Evolutionary conservation across 2,113 vertebrate species (phyloP).

Genomic region (Peromyscus leucopus): DNA sequence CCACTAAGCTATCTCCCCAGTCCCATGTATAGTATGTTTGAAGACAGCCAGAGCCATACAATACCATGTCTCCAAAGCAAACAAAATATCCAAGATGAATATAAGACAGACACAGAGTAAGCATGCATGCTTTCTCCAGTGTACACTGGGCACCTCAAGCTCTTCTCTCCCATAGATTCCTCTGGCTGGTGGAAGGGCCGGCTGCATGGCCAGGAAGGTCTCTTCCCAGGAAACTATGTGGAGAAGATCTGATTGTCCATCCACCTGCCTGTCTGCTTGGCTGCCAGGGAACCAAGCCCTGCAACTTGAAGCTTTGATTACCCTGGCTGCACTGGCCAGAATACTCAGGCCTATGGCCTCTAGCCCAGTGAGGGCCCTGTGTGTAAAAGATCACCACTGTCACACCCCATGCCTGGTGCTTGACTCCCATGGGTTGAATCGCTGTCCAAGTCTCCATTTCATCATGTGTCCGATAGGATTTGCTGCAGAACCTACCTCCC

Average conservation of each 20-base stretch:
- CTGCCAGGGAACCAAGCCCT: background rate
- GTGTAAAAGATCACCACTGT: background rate
- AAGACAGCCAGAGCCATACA: background rate
- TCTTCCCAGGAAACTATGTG: slow-evolving; percentile 98
- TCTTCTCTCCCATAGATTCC: slow-evolving; percentile 86
- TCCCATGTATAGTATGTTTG: background rate
- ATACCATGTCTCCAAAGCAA: background rate
- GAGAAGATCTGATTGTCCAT: slow-evolving; percentile 92
- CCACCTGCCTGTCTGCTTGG: background rate
- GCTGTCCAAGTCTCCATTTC: background rate
- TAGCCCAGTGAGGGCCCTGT: background rate
- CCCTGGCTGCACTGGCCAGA: background rate
- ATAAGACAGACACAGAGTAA: background rate
- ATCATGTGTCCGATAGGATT: background rate
- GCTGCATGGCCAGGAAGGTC: slow-evolving; percentile 92
- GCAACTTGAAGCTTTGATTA: background rate
- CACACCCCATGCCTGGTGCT: background rate
- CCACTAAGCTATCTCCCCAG: background rate
- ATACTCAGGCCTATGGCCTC: background rate
- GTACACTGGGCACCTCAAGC: rapidly evolving
- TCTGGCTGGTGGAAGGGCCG: slow-evolving; percentile 98
- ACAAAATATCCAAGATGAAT: background rate
- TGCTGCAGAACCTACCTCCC: slow-evolving; percentile 66
- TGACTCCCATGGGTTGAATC: background rate
- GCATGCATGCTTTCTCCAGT: background rate